Conservation (phyloP, 1,140 invertebrate species). For the Rhagoletis pomonella region DNA sequence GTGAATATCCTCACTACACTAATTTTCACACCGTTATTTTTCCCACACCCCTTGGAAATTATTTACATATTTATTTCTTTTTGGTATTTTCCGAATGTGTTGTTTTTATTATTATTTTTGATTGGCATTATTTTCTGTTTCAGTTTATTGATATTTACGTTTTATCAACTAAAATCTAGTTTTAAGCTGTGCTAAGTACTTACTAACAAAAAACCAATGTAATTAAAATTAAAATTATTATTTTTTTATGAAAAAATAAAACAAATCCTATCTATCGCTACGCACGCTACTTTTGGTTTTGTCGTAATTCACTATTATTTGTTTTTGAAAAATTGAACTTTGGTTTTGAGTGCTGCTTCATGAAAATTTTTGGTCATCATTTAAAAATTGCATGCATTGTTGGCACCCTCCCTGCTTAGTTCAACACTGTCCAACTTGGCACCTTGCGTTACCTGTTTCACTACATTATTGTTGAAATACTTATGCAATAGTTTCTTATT, state of each 20-base stretch:
- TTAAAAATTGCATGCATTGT: no score
- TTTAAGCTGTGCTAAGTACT: neutral
- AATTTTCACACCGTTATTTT: neutral
- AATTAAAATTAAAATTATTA: neutral
- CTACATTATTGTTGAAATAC: no score
- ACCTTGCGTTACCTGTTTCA: no score
- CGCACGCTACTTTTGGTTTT: neutral
- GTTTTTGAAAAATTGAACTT: constrained; percentile 9
- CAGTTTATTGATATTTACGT: neutral
- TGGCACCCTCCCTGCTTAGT: no score
- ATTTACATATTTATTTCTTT: neutral
- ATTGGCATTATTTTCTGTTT: neutral
- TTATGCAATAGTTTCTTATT: no score
- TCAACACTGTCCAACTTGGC: no score
- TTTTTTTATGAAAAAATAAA: constrained; percentile 36
- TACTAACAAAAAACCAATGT: constrained; percentile 33
- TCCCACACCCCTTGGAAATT: neutral
- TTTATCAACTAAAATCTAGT: constrained; percentile 20
- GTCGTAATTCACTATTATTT: constrained; percentile 2
- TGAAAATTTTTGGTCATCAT: no score
- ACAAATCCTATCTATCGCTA: neutral
- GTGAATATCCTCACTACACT: neutral
- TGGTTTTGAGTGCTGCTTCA: neutral
- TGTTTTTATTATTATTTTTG: neutral
- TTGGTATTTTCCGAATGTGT: neutral